phyloP scores from a whole-genome alignment of 2,888 invertebrate genomes.

The Craniophora ligustri region DNA sequence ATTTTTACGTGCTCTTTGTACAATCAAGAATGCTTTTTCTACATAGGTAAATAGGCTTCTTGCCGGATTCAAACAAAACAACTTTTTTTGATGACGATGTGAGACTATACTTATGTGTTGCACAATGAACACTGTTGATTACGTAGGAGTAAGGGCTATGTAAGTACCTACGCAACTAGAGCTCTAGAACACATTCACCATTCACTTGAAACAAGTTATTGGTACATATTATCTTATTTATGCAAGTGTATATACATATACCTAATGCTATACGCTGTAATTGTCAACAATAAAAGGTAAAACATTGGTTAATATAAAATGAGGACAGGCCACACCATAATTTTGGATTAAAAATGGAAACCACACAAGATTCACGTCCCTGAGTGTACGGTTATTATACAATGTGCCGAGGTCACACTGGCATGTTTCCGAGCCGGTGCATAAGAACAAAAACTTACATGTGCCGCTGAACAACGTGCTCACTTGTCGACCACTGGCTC shows the following conservation, averaged over 20 bases:
- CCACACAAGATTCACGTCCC: constrained; percentile 32
- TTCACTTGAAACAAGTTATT: constrained; percentile 12
- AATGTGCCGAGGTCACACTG: constrained; percentile 41
- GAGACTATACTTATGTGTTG: constrained; percentile 5
- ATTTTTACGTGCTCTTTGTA: no score
- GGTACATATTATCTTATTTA: no score
- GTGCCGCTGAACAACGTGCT: constrained; percentile 57
- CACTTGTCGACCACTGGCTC: constrained; percentile 55
- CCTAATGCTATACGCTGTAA: no score
- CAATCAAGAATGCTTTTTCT: constrained; percentile 12
- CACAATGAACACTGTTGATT: constrained; percentile 23
- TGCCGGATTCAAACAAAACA: constrained; percentile 36
- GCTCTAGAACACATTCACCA: constrained; percentile 42
- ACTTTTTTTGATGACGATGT: constrained; percentile 19
- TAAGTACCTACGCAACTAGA: constrained; percentile 3
- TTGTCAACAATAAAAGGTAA: constrained; percentile 1
- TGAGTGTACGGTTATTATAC: constrained; percentile 28
- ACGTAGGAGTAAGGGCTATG: constrained; percentile 29
- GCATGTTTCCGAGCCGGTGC: constrained; percentile 50
- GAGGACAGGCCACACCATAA: constrained; percentile 8
- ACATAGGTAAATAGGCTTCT: not conserved
- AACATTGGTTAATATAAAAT: not conserved
- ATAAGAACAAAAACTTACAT: constrained; percentile 64
- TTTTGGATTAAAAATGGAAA: constrained; percentile 25
- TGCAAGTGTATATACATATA: no score